These are phyloP conservation scores for Porphyrio hochstetteri DNA, from an alignment of 2,113 vertebrate species.

Conservation along the genomic window DNA sequence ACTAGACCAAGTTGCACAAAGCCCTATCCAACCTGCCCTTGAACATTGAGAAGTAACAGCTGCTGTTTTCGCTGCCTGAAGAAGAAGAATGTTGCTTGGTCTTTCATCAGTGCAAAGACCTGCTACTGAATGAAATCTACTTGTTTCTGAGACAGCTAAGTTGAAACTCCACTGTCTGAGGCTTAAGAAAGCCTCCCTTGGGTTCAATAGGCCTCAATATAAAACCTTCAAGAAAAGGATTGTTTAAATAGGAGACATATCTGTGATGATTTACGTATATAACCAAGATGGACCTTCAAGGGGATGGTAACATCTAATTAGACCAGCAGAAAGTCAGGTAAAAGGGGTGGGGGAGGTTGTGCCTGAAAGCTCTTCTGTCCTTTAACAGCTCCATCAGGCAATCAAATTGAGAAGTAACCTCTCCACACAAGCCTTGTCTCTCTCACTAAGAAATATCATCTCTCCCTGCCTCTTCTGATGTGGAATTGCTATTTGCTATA, in stretches of 20 bases:
- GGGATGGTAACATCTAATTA: background rate
- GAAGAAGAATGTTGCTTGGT: background rate
- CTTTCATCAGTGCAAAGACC: background rate
- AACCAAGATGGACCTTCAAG: background rate
- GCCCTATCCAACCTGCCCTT: no score
- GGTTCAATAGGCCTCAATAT: background rate
- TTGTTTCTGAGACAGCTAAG: background rate
- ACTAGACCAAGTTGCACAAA: no score
- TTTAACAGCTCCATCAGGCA: background rate
- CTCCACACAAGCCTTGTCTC: background rate
- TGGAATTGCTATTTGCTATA: background rate
- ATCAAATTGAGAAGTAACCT: no score
- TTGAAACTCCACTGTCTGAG: background rate
- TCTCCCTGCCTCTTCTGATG: background rate
- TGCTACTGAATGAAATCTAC: background rate
- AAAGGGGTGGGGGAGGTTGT: background rate
- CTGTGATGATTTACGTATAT: background rate
- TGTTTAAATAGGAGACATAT: background rate
- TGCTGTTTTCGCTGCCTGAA: background rate
- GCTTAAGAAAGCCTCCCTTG: background rate
- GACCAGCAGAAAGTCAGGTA: background rate
- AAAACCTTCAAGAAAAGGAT: background rate
- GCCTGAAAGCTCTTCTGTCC: background rate
- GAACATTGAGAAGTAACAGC: background rate
- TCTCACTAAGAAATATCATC: background rate